These are phyloP conservation scores for Catajapyx aquilonaris DNA, from an alignment of 1,140 invertebrate genomes.

Conservation along the genomic window DNA sequence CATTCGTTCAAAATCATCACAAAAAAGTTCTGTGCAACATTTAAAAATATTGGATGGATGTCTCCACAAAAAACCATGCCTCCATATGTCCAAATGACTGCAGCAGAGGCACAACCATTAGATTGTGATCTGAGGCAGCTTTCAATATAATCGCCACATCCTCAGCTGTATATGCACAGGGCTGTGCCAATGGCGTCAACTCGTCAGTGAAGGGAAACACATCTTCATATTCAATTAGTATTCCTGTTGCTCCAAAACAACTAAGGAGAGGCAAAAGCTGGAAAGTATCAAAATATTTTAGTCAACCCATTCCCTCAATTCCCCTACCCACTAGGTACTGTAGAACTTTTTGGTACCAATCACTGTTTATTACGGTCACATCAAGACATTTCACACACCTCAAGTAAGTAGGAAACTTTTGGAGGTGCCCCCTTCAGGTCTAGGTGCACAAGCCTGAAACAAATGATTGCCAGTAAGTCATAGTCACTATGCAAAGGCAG, in stretches of 20 bases:
- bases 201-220: background rate
- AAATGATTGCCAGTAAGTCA: no score
- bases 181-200: background rate
- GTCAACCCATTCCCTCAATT: no score
- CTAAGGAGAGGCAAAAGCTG: background rate
- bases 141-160: background rate
- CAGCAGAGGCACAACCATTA: background rate
- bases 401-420: conserved; percentile 38
- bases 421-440: conserved; percentile 57
- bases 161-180: background rate
- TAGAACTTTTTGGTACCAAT: no score
- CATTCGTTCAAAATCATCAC: no score
- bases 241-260: background rate
- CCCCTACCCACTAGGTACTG: no score
- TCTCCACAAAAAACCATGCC: no score
- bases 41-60: no score
- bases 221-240: background rate
- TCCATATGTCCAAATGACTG: background rate
- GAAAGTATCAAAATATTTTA: no score
- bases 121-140: background rate
- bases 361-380: no score
- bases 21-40: no score
- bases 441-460: conserved; percentile 36
- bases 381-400: no score
- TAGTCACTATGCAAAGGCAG: no score